phyloP scores from a whole-genome alignment of 2,888 invertebrate genomes.

The Lottia gigantea region DNA sequence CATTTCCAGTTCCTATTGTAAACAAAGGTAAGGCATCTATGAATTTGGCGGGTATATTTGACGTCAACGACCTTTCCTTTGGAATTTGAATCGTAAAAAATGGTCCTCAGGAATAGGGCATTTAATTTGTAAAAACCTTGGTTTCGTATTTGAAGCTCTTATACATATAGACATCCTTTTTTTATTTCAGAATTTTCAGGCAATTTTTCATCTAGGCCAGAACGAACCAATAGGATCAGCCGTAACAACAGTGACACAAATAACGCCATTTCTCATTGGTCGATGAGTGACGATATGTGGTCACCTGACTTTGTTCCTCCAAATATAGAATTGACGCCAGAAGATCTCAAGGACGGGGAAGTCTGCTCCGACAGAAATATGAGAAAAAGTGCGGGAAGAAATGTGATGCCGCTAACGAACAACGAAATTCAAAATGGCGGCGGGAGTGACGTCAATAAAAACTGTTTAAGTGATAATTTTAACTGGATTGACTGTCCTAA shows the following conservation, averaged over 20 bases:
- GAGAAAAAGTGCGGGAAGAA: background rate
- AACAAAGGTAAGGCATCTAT: slow-evolving; percentile 27
- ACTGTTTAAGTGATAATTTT: background rate
- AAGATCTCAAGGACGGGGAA: slow-evolving; percentile 49
- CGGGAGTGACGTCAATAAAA: background rate
- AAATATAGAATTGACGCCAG: slow-evolving; percentile 48
- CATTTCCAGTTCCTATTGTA: slow-evolving; percentile 36
- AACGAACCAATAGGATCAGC: background rate
- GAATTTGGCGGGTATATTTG: too few relatives aligned
- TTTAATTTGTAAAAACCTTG: too few relatives aligned
- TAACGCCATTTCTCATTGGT: background rate
- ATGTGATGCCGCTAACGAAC: background rate
- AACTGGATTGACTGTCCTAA: background rate
- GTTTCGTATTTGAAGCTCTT: too few relatives aligned
- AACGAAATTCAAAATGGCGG: background rate
- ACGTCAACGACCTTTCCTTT: too few relatives aligned
- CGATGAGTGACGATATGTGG: slow-evolving; percentile 23
- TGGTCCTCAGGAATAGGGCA: too few relatives aligned
- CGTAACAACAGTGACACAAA: background rate
- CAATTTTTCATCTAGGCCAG: background rate
- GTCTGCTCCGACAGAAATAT: slow-evolving; percentile 24
- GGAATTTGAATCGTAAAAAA: too few relatives aligned
- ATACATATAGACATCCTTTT: too few relatives aligned
- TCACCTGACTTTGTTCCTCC: slow-evolving; percentile 47
- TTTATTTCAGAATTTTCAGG: background rate